Evolutionary conservation across 2,113 vertebrate species (phyloP).

Genomic region (Aix galericulata): DNA sequence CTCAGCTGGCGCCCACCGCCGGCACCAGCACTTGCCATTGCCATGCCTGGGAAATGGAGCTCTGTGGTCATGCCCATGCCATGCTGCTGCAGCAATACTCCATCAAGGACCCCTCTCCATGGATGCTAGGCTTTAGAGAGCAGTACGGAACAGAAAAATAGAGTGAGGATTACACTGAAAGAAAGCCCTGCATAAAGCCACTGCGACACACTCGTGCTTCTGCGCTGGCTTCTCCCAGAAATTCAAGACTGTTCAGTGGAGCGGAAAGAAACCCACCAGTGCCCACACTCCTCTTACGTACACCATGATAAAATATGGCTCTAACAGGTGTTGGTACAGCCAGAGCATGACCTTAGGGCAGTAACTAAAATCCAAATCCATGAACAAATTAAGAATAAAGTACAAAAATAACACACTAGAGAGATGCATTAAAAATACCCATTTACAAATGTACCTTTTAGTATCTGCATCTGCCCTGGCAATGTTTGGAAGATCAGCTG

Average conservation of each 20-base stretch:
- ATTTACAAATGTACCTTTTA: background rate
- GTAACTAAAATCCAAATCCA: background rate
- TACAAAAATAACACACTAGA: background rate
- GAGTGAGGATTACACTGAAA: background rate
- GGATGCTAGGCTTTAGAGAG: background rate
- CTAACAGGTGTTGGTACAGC: background rate
- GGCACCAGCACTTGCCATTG: background rate
- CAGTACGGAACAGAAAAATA: background rate
- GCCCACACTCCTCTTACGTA: background rate
- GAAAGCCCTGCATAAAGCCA: background rate
- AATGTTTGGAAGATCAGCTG: accelerated
- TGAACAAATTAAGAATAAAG: background rate
- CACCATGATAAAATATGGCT: background rate
- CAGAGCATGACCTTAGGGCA: background rate
- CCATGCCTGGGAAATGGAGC: background rate
- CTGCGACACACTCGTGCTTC: accelerated
- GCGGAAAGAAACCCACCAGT: background rate
- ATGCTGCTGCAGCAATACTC: background rate
- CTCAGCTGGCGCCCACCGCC: background rate
- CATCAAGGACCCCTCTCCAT: accelerated
- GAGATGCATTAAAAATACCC: background rate
- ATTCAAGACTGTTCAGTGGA: accelerated
- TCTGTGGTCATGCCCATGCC: accelerated
- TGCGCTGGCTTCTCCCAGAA: background rate
- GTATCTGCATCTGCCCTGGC: background rate